These are phyloP conservation scores for Cheilinus undulatus DNA, from an alignment of 2,113 vertebrate species.

Conservation along the genomic window DNA sequence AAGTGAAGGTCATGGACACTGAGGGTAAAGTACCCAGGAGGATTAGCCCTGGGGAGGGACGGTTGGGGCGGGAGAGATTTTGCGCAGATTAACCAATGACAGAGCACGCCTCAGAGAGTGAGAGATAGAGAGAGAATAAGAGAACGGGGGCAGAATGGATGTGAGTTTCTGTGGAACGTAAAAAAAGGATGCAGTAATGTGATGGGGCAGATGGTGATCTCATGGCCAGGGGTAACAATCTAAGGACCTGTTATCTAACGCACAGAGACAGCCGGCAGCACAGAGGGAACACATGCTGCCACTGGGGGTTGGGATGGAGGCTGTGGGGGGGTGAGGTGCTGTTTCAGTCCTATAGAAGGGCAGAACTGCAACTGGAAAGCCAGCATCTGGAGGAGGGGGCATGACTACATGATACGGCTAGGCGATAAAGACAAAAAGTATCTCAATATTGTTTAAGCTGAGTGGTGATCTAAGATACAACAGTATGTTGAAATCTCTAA, in stretches of 20 bases:
- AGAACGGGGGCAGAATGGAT: conserved; percentile 8
- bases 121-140: conserved; percentile 10
- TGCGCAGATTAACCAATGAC: conserved; percentile 71
- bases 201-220: conserved; percentile 78
- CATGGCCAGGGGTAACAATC: conserved; percentile 63
- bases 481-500: no score
- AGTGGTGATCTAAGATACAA: no score
- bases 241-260: conserved; percentile 73
- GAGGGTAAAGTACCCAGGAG: conserved; percentile 44
- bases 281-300: conserved; percentile 55
- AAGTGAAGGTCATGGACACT: conserved; percentile 48
- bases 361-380: conserved; percentile 28
- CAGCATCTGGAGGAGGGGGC: conserved; percentile 11
- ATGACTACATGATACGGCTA: no score
- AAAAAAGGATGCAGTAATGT: conserved; percentile 54
- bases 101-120: conserved; percentile 26
- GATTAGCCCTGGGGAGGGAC: conserved; percentile 63
- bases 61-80: conserved; percentile 41
- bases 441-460: no score
- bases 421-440: no score
- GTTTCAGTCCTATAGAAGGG: conserved; percentile 4
- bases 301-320: conserved; percentile 15
- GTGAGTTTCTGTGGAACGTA: conserved; percentile 18
- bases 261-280: conserved; percentile 59
- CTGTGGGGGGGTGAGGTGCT: not conserved